Evolutionary conservation across 2,888 invertebrate species (phyloP), one percentile per base, ranked within the genome.

Genomic region (Ophion ventricosus): DNA sequence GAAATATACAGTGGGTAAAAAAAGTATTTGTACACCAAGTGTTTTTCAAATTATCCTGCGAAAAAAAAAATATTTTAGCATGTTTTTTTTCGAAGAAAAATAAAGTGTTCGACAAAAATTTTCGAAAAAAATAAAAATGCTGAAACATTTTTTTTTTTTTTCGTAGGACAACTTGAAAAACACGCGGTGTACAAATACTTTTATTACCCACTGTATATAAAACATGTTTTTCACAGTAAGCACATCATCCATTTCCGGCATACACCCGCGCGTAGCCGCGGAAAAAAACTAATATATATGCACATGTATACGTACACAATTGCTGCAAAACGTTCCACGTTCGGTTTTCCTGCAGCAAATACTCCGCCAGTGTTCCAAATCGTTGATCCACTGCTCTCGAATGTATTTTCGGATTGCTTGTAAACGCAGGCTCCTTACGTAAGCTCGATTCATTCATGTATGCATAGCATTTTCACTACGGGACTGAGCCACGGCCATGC

Each of bases 381-480:
- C 72, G 76, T 73, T 73, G 80, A 77, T 77, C 67, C 73, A 77
- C 76, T 73, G 77, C 61, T 73, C 80, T 26, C 56, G 63, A 77
- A 77, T 78, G 72, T 83, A 83, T 83, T 83, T 83, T 77, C 72
- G 72, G 80, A 80, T 73, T 80, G 83, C 76, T 83, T 77, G 80
- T 83, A 80, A 83, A 73, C 76, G 20, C 43, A 63, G 67, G 23
- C 57, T 49, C 67, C 76, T 83, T 80, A 83, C 59, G 67, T 77
- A 77, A 83, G 72, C 61, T 40, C 43, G 11, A 49, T 76, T 54
- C 75, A 72, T 83, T 80, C 74, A 72, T 83, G 63, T 43, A 25
- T 26, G 78, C 20, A 14, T 64, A 26, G 20, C 63, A 63, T 63
- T 82, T 25, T 26, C n/a, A 10, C 14, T 5, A 40, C 7, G 66